Base-by-base conservation (phyloP, 2,797 vertebrate genomes). In the Rhabdomys pumilio region DNA sequence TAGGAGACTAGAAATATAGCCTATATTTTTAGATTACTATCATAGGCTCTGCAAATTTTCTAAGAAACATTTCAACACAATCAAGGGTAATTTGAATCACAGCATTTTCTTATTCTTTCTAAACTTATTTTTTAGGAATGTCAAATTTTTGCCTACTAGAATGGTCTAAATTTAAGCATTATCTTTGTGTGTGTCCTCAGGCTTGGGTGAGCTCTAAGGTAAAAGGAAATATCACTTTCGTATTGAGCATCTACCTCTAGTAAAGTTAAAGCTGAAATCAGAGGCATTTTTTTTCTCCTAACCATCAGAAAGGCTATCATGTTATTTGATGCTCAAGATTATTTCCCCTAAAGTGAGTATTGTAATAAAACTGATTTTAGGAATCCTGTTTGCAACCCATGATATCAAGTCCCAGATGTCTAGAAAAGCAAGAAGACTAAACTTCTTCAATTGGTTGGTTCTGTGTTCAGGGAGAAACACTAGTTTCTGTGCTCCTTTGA, bases 71-170 rank as follows among this genome's bases (percentile, higher is more conserved):
- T 97, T 94, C 82, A 96, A 95, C 69, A 96, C 88, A 96, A 94
- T 98, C 84, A 96, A 96, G 88, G 63, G 59, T 93, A 97, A 96
- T 97, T 93, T 97, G 88, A 97, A 96, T 96, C 90, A 94, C 79
- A 50, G 84, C n/a, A 96, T 96, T 95, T 96, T 94, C 73, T 84
- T 92, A 34, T 83, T 96, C 79, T 97, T 97, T 84, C 89, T 31
- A 90, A 92, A 44, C 11, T 73, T 73, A 69, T 53, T 90, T 96
- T 86, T 91, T 55, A 50, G 77, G 63, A 9, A 19, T 90, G 79
- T 57, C 92, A 86, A 93, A 94, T 63, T 65, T 88, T 97, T 94
- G n/a, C 73, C 81, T 88, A 95, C 84, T 95, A 93, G 72, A 92
- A 93, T 95, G 38, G 89, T 95, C 61, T 95, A 93, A 90, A 96